Evolutionary conservation across 1,140 invertebrate species (phyloP), one percentile per base, ranked within the genome.

Genomic region (Wasmannia auropunctata): DNA sequence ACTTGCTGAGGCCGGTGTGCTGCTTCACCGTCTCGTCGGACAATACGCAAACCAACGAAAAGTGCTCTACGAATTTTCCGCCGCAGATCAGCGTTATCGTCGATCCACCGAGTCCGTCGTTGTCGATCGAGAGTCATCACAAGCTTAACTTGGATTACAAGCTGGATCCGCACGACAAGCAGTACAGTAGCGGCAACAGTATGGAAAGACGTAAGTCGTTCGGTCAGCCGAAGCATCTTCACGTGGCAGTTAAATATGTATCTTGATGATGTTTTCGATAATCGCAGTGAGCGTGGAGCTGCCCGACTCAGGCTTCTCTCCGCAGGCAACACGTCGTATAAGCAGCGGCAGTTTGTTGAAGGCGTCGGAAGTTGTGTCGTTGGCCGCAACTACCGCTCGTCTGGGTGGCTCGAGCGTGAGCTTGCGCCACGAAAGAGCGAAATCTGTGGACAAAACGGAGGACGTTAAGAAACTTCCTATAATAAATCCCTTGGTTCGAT

Each of bases 401-500:
- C 93, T 95, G 43, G 95, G 94, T 31, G 94, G 94, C 67, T 95
- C 95, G 0, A 95, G 84, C 62, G 60, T 92, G 19, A 95, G 93
- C 86, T 88, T 94, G 28, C 89, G 93, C 72, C 92, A 95, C 88
- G 93, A 95, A 90, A 87, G 94, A 80, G 75, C 94, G 40, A 94
- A 94, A 93, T 96, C 94, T 90, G 95, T 96, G 90, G 96, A 87
- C 91, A 94, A 91, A 90, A 96, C 93, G 77, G 96, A 96, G 75
- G 96, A 96, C 46, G 93, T 94, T 16, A 97, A 97, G 92, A 97
- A 97, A 86, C 94, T 98, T 74, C 98, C 98, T 7, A 98, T 99
- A 85, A 98, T 99, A 83, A 99, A 98, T 95, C 98, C 98, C 0
- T 92, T 98, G 28, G 98, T 98, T 7, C 96, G 97, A 74, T 94